Evolutionary conservation across 2,888 invertebrate genomes (phyloP).

Genomic region (Bimastos eiseni): DNA sequence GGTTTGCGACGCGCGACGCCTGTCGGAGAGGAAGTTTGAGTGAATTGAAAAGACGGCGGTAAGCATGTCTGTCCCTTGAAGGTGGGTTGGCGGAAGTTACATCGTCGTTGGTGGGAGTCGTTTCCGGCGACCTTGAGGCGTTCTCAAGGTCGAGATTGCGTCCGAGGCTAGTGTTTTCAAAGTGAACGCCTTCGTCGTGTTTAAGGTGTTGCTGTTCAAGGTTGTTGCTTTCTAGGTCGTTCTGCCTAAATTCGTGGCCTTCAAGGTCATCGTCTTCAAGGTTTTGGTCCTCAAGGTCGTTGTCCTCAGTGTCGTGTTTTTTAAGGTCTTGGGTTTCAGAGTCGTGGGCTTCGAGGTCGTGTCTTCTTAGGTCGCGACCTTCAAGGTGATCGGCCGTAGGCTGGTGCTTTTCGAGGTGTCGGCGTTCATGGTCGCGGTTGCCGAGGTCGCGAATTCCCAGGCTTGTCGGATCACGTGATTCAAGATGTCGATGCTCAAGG

Average conservation of each 20-base stretch:
- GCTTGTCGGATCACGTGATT: neutral
- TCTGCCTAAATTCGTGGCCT: too few species aligned
- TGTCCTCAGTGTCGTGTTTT: neutral
- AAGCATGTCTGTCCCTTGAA: neutral
- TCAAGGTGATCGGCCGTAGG: too few species aligned
- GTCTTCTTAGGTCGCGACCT: neutral
- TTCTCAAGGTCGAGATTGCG: constrained; percentile 1
- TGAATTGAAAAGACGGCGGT: neutral
- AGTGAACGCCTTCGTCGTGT: neutral
- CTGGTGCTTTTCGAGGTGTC: neutral
- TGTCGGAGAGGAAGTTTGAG: neutral
- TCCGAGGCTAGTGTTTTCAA: neutral
- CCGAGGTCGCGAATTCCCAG: neutral
- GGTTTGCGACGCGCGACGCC: neutral
- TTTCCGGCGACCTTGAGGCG: neutral
- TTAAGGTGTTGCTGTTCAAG: neutral
- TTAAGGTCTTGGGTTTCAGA: too few species aligned
- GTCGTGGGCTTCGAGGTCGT: neutral
- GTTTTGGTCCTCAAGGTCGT: neutral
- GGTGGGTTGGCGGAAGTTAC: neutral
- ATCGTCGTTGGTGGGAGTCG: neutral
- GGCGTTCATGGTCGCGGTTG: neutral
- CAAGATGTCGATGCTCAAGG: neutral
- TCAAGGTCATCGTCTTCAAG: too few species aligned
- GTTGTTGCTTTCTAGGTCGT: too few species aligned